Percentiles rank a stretch among this genome's conserved stretches.
These are phyloP conservation scores for Climacteris rufus DNA, from an alignment of 2,113 vertebrate genomes.

Conservation along the genomic window DNA sequence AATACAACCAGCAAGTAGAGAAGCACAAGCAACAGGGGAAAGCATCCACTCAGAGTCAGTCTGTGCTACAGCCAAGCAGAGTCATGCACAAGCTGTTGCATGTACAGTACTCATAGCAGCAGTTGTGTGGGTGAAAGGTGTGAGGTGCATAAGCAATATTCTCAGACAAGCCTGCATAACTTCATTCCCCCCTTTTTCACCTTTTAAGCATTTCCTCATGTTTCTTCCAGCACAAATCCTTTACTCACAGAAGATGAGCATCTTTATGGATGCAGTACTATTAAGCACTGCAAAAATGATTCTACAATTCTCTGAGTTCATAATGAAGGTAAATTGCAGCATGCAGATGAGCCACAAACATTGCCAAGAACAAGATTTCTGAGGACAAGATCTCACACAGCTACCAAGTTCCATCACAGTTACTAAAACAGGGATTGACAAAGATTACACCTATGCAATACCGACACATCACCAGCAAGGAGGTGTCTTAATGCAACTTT, in stretches of 20 bases:
- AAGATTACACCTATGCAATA: rapidly evolving
- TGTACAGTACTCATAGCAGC: background rate
- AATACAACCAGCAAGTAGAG: background rate
- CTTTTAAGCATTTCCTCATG: background rate
- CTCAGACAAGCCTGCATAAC: background rate
- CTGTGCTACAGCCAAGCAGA: background rate
- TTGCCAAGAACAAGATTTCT: background rate
- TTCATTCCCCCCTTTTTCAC: background rate
- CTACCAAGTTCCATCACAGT: background rate
- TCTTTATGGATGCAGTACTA: background rate
- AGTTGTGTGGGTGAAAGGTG: rapidly evolving
- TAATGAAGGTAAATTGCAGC: background rate
- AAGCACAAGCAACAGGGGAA: background rate
- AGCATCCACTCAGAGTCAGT: background rate
- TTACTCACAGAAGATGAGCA: background rate
- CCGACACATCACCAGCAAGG: background rate
- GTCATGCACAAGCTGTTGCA: background rate
- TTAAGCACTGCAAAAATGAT: background rate
- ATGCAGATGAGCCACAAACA: background rate
- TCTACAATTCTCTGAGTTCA: background rate
- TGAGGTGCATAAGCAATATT: background rate
- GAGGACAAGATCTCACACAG: background rate
- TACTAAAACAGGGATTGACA: background rate
- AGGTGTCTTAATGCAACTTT: background rate
- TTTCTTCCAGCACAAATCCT: background rate